phyloP scores from a whole-genome alignment of 2,797 vertebrate genomes.

The Arctocebus calabarensis region DNA sequence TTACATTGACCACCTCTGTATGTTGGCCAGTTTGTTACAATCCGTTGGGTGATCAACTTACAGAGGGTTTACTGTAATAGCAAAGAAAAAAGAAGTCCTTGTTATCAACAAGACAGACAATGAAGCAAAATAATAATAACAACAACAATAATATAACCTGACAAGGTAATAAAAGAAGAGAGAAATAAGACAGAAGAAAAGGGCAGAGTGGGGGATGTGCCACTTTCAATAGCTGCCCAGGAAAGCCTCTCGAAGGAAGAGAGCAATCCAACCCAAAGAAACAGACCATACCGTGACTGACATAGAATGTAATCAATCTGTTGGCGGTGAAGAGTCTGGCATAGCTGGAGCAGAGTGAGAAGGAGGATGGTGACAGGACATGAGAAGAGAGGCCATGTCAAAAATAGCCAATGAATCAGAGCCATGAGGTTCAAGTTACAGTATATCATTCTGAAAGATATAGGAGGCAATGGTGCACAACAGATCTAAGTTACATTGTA shows the following conservation, averaged over 20 bases:
- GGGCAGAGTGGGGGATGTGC: background rate
- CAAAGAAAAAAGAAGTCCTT: background rate
- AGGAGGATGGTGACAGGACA: background rate
- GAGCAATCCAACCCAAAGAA: background rate
- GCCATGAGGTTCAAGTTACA: background rate
- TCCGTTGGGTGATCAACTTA: no score
- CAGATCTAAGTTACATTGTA: background rate
- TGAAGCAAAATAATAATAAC: background rate
- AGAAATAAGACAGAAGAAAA: background rate
- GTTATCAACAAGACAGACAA: background rate
- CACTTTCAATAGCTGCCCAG: background rate
- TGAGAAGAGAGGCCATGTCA: background rate
- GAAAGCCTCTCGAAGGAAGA: background rate
- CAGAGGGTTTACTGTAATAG: background rate
- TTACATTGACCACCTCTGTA: no score
- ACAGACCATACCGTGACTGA: background rate
- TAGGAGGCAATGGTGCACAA: background rate
- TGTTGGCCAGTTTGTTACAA: no score
- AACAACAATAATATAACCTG: background rate
- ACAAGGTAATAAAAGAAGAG: background rate
- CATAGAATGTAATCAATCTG: fast-evolving
- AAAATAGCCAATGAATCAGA: background rate
- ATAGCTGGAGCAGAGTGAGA: background rate
- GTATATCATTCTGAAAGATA: background rate
- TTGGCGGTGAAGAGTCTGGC: background rate